Conservation (phyloP, 2,113 vertebrate genomes). For the Semnopithecus entellus region DNA sequence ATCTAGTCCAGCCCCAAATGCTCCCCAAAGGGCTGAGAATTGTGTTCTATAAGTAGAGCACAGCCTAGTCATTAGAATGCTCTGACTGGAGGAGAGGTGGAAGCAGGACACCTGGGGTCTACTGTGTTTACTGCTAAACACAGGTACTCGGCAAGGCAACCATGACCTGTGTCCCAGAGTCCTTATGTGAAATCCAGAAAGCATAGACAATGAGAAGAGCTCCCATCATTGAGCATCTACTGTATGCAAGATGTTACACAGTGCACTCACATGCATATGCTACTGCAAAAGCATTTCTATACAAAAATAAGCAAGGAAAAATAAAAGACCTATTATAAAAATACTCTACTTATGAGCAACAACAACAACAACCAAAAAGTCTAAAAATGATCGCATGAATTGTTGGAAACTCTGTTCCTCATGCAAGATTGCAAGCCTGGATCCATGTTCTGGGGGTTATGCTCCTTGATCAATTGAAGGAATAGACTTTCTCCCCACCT, state of each 20-base stretch:
- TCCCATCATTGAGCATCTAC: not conserved
- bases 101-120: not conserved
- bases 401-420: not conserved
- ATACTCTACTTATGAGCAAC: not conserved
- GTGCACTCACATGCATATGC: not conserved
- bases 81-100: not conserved
- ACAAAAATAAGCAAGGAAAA: not conserved
- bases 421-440: not conserved
- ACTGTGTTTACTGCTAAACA: not conserved
- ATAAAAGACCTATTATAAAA: not conserved
- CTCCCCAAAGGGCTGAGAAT: not conserved
- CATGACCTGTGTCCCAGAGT: not conserved
- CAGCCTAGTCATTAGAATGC: not conserved
- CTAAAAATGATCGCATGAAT: not conserved
- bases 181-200: not conserved
- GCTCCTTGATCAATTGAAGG: fast-evolving
- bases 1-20: not conserved
- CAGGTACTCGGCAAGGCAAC: not conserved
- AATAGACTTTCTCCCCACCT: not conserved
- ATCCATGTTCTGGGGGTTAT: not conserved
- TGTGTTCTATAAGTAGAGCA: not conserved
- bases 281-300: not conserved
- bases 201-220: not conserved
- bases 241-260: not conserved
- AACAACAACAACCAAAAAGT: not conserved